Evolutionary conservation across 2,888 invertebrate species (phyloP), one percentile per base, ranked within the genome.

Genomic region (Geophilus truncorum): DNA sequence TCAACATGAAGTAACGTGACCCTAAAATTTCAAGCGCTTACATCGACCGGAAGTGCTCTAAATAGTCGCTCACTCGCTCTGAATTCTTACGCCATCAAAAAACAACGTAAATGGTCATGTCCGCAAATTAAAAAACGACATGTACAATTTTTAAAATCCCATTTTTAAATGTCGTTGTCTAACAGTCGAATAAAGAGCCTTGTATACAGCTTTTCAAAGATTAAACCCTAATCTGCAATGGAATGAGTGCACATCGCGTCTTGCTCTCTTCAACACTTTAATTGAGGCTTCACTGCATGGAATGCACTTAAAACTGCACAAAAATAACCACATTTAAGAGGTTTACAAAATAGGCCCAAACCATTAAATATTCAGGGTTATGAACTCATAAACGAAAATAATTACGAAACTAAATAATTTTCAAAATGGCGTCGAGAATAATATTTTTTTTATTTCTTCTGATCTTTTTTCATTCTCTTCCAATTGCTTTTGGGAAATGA

Each of bases 241-340:
- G 70, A 70, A 70, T 70, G 70, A 70, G 70, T 70, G 70, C 70
- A 70, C 70, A 25, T 70, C 70, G 70, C 28, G 70, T 70, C 70
- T 70, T 70, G 70, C 70, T 70, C 70, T 70, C 70, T 70, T 70
- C 28, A 70, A 70, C 70, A 28, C 70, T 70, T 70, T 70, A 70
- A 70, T 70, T 70, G 70, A 70, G 70, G 70, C 70, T 70, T 70
- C 70, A 70, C 70, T 70, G 70, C 70, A 70, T 70, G 70, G 70
- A 70, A 70, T 70, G 70, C 70, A 70, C 70, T 70, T 70, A 70
- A 70, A 70, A 70, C 70, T 70, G 70, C 70, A 70, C 70, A 23
- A 28, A 70, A 70, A 70, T 70, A 70, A 70, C 70, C 70, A 70
- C 70, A 70, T 28, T 70, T 70, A 70, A 70, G 70, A 70, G 70